phyloP scores from a whole-genome alignment of 2,888 invertebrate genomes.

The Rapana venosa region DNA sequence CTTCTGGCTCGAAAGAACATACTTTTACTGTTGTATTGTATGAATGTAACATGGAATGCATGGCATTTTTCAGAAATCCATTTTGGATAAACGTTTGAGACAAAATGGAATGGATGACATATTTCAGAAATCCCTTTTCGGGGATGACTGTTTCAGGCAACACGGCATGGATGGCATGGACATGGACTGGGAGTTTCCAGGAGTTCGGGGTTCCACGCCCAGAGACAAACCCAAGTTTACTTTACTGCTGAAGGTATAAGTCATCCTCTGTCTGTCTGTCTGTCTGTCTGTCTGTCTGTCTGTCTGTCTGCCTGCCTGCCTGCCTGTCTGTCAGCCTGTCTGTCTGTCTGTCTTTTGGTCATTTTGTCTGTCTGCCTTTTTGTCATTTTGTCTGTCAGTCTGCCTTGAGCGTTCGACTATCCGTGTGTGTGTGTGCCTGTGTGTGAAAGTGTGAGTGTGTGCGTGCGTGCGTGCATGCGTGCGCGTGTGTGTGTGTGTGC shows the following conservation, averaged over 20 bases:
- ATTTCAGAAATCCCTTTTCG: too few relatives aligned
- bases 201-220: slow-evolving; percentile 68
- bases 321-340: not conserved
- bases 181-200: slow-evolving; percentile 95
- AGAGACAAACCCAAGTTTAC: slow-evolving; percentile 68
- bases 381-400: not conserved
- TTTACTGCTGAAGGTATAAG: slow-evolving; percentile 59
- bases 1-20: too few relatives aligned
- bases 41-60: too few relatives aligned
- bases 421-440: not conserved
- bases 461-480: not conserved
- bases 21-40: too few relatives aligned
- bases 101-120: too few relatives aligned
- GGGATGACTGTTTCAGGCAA: too few relatives aligned
- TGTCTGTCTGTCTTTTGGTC: not conserved
- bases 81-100: too few relatives aligned
- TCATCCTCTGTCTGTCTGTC: too few relatives aligned
- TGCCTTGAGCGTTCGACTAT: not conserved
- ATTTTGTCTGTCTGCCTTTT: not conserved
- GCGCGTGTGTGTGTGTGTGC: not conserved
- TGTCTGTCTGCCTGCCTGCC: not conserved
- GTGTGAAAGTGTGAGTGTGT: slow-evolving; percentile 10
- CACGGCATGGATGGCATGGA: slow-evolving; percentile 23
- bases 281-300: not conserved
- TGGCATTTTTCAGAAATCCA: too few relatives aligned